Base-by-base conservation (phyloP, 2,113 vertebrate genomes). In the Pterocles orientalis region DNA sequence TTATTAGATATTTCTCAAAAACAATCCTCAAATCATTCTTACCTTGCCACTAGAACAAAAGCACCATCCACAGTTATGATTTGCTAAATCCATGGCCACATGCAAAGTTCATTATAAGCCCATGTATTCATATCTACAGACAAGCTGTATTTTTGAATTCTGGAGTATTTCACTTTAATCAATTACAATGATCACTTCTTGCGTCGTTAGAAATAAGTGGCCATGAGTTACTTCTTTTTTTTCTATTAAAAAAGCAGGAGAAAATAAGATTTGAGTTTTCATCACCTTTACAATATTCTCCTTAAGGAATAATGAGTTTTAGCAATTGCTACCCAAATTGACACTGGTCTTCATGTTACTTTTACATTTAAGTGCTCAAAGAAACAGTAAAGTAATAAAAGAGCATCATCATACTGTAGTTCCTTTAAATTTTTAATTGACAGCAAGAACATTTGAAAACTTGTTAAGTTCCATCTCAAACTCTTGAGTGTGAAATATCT, bases 41-140 rank as follows among this genome's bases (percentile, higher is more conserved):
- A 72, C 80, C 77, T 93, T 79, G 8, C 36, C 70, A 87, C n/a
- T 79, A 78, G 61, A 83, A 82, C 31, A 88, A 92, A 88, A 89
- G 71, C 64, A 86, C 51, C 87, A 56, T 88, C 71, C 79, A 87
- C 18, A 78, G 26, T 20, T 69, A 79, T 0, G 5, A 53, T 64
- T 36, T 53, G n/a, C 10, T 60, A 89, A 31, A 85, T 56, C 50
- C 28, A 36, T 50, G 73, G 91, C 56, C 65, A 90, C 21, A 82
- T 24, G 61, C 6, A 90, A 7, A 87, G 58, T 71, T 87, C 48
- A 89, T 41, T 62, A 25, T 17, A 70, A 88, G 18, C 18, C n/a
- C 29, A 54, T 3, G 2, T 62, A 60, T 60, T 68, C 86, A 62
- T 61, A 79, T 21, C 85, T 80, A 62, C 17, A 91, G 31, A 76